Evolutionary conservation across 2,888 invertebrate genomes (phyloP), one percentile per base, ranked within the genome.

Genomic region (Ophraella communa): DNA sequence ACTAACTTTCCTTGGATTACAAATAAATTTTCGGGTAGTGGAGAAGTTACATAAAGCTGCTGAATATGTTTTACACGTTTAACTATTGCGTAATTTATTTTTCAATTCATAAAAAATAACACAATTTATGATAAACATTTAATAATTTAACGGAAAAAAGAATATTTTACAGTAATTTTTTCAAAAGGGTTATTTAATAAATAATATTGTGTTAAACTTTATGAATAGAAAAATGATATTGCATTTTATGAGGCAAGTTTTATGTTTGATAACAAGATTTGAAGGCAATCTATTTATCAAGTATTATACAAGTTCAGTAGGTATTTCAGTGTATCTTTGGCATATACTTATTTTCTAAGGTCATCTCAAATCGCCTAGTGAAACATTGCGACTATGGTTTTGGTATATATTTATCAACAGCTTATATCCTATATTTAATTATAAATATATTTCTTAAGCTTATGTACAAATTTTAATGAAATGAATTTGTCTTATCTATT

Each of bases 271-370:
- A 70, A 70, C 66, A 62, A 71, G 65, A 64, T 62, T 69, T 62
- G 64, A 70, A 73, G 68, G 71, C 68, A 69, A 67, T 71, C 67
- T 71, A 73, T 44, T n/a, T 24, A 51, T 61, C 44, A 62, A 52
- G 55, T 55, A n/a, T 45, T 17, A 11, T 57, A 17, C 7, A n/a
- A 47, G 24, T 27, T 33, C 35, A 35, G 24, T 7, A 27, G 44
- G 52, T 47, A 33, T 39, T 51, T 62, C 44, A 21, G 35, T 39
- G 14, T 57, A 56, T 56, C 42, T 62, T 63, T 56, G 55, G 49
- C 49, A 62, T 56, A 35, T 62, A 53, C 39, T 53, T 53, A 55
- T 17, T 62, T 49, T 55, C 39, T 62, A 56, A 62, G 44, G 44
- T 51, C 42, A 30, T 60, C 21, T 27, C 44, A 53, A 60, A 55